Evolutionary conservation across 2,797 vertebrate genomes (phyloP).

Genomic region (Neoniphon sammara): DNA sequence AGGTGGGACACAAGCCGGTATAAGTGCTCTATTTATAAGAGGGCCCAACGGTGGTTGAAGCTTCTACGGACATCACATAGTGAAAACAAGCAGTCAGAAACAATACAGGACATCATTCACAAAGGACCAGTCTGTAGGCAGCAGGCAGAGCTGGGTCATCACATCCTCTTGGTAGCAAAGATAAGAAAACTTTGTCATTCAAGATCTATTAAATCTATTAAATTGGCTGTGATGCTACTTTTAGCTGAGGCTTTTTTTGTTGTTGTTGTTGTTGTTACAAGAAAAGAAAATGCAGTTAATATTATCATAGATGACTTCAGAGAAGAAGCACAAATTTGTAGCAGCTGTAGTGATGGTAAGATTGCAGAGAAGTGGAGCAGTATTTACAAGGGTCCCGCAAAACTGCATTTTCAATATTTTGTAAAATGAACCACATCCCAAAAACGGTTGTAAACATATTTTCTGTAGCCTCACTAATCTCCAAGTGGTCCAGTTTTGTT

Average conservation of each 20-base stretch:
- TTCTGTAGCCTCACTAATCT: not conserved
- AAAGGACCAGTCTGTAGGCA: constrained; percentile 82
- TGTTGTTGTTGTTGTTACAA: constrained; percentile 1
- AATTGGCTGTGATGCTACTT: not conserved
- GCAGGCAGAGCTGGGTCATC: constrained; percentile 66
- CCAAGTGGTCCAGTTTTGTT: constrained; percentile 40
- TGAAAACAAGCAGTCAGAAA: constrained; percentile 67
- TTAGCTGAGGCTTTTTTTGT: not conserved
- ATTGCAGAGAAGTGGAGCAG: not conserved
- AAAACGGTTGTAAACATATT: constrained; percentile 19
- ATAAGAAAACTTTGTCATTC: constrained; percentile 22
- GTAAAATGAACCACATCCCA: not conserved
- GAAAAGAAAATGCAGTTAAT: constrained; percentile 16
- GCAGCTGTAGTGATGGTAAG: not conserved
- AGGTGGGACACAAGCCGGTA: constrained; percentile 52
- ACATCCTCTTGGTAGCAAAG: constrained; percentile 69
- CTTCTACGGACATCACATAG: constrained; percentile 58
- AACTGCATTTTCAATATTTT: constrained; percentile 6
- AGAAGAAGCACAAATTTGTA: not conserved
- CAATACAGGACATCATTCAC: constrained; percentile 74
- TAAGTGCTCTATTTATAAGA: constrained; percentile 66
- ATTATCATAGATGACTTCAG: not conserved
- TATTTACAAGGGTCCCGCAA: not conserved
- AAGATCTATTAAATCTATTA: constrained; percentile 5
- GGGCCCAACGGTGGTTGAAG: constrained; percentile 57